Evolutionary conservation across 1,140 invertebrate genomes (phyloP), one percentile per base, ranked within the genome.

Genomic region (Mya arenaria): DNA sequence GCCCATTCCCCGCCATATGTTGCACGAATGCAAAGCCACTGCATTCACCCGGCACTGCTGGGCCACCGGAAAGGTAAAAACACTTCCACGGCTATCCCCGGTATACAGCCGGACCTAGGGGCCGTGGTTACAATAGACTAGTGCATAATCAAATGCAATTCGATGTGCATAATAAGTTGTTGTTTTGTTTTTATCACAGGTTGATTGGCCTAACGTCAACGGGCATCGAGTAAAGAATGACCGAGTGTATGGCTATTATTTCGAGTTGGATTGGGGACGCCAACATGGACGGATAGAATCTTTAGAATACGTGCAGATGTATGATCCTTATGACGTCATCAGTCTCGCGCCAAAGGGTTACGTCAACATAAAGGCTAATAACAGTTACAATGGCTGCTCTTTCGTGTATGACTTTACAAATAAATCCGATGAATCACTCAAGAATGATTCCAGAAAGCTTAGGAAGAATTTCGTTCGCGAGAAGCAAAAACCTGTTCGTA

Each of bases 181-280:
- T 28, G 28, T 39, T 37, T 68, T n/a, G n/a, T n/a, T 72, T 3
- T 52, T 65, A 1, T 55, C 39, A 32, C 32, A 86, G 85, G 44
- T 84, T 52, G 81, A 86, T 48, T 87, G 83, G 83, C 80, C 83
- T 32, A 48, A 75, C n/a, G 66, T 34, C 15, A 79, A 72, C 41
- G 68, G 84, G 13, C 25, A 71, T 15, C 37, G 77, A 4, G 19
- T 37, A 3, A 55, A 55, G 0, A 62, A 10, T 28, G 37, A 72
- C 34, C n/a, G 41, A 23, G 65, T 86, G 5, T 79, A 84, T 68
- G 88, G 88, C 1, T 89, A 89, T 62, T 89, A 88, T 55, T 89
- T 83, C 65, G 88, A 89, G 66, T 28, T 82, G 39, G 86, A 88
- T 34, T 89, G 83, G 77, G 88, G 88, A 5, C 41, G 69, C 5